Conservation (phyloP, 2,888 invertebrate species). For the Oscheius sp. region DNA sequence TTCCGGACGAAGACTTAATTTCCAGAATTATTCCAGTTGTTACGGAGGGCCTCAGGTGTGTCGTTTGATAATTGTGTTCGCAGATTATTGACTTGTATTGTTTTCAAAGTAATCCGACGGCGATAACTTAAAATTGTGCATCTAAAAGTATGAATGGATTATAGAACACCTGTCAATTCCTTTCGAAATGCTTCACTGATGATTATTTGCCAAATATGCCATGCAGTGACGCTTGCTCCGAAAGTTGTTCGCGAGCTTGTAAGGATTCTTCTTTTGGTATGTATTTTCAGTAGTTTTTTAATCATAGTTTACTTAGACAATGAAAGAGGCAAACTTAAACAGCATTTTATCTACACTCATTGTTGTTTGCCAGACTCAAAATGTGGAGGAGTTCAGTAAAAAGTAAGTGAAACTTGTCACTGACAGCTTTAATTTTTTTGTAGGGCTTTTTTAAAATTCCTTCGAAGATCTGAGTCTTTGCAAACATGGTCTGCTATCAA, state of each 20-base stretch:
- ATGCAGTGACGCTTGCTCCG: conserved; percentile 58
- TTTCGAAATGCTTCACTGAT: conserved; percentile 57
- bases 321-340: conserved; percentile 47
- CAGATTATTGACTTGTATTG: too few species aligned
- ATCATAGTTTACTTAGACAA: conserved; percentile 51
- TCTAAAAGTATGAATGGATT: too few species aligned
- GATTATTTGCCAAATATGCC: conserved; percentile 61
- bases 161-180: conserved; percentile 48
- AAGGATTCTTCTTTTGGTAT: conserved; percentile 62
- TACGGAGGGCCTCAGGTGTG: conserved; percentile 65
- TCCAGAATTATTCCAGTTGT: conserved; percentile 66
- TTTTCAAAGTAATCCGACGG: too few species aligned
- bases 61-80: not conserved
- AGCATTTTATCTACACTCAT: conserved; percentile 59
- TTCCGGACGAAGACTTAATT: conserved; percentile 80
- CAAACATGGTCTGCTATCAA: conserved; percentile 38
- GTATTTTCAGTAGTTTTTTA: conserved; percentile 3
- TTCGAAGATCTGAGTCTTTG: conserved; percentile 46
- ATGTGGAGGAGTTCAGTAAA: conserved; percentile 52
- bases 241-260: conserved; percentile 52
- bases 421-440: conserved; percentile 9
- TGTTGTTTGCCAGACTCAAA: conserved; percentile 69
- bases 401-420: conserved; percentile 44
- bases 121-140: too few species aligned
- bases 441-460: conserved; percentile 49